Conservation (phyloP, 2,797 vertebrate species). For the Dendrocincla tyrannina region DNA sequence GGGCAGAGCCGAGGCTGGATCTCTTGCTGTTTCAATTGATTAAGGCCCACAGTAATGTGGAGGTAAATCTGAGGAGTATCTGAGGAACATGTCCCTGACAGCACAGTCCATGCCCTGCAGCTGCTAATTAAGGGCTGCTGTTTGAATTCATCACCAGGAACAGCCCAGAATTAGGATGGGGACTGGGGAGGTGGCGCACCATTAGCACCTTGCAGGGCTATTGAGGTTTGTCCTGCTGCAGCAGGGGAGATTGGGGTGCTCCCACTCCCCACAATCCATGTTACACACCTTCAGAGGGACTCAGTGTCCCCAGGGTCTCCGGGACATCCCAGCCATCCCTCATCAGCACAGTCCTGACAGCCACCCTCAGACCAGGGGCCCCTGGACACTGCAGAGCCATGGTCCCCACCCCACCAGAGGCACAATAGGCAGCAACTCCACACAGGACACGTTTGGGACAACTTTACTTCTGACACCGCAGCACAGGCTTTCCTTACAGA, state of each 20-base stretch:
- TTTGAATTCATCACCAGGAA: background rate
- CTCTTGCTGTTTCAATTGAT: background rate
- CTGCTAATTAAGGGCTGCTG: background rate
- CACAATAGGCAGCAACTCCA: background rate
- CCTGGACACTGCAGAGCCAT: accelerated
- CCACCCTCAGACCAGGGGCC: background rate
- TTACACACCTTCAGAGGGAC: background rate
- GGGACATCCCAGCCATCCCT: accelerated
- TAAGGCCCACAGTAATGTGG: background rate
- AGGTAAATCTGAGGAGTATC: background rate
- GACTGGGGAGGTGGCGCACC: background rate
- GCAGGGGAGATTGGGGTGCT: accelerated
- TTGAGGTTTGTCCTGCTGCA: background rate
- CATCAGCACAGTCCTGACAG: background rate
- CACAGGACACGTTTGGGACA: background rate
- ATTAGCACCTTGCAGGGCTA: background rate
- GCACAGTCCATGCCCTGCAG: background rate
- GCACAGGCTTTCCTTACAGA: constrained; percentile 8
- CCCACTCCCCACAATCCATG: accelerated
- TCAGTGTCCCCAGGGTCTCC: accelerated
- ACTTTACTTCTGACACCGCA: constrained; percentile 1
- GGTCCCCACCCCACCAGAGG: accelerated
- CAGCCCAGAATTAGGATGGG: background rate
- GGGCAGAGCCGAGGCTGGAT: background rate
- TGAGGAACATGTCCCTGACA: background rate